phyloP scores from a whole-genome alignment of 2,888 invertebrate species.

The Eupithecia exiguata region DNA sequence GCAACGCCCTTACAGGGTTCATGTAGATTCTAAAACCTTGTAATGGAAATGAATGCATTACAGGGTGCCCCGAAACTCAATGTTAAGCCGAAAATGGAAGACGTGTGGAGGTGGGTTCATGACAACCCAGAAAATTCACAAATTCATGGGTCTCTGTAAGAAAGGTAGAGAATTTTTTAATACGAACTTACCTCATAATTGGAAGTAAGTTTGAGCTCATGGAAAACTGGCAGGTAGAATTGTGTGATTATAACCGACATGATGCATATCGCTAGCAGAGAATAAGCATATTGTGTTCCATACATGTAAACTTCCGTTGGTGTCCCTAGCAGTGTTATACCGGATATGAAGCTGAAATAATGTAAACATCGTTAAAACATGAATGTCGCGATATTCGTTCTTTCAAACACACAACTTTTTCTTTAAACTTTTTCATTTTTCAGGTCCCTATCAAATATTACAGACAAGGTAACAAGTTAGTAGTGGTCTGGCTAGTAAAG shows the following conservation, averaged over 20 bases:
- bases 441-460: neutral
- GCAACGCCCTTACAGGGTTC: too few species aligned
- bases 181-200: conserved; percentile 88
- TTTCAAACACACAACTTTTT: too few species aligned
- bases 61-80: too few species aligned
- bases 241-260: conserved; percentile 87
- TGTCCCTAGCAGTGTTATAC: conserved; percentile 90
- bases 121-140: too few species aligned
- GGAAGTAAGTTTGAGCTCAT: conserved; percentile 88
- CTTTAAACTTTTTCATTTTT: neutral
- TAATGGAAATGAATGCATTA: too few species aligned
- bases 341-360: conserved; percentile 86
- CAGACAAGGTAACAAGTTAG: too few species aligned
- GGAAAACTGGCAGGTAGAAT: conserved; percentile 89
- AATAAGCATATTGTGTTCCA: conserved; percentile 90
- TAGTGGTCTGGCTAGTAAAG: neutral
- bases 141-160: too few species aligned
- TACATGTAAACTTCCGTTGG: conserved; percentile 92
- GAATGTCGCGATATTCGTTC: neutral
- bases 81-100: too few species aligned
- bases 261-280: conserved; percentile 85
- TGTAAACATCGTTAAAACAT: neutral
- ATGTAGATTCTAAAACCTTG: too few species aligned
- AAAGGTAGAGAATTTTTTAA: neutral
- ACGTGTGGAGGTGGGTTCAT: too few species aligned